Conservation (phyloP, 2,113 vertebrate genomes). For the Pygathrix nemaeus region DNA sequence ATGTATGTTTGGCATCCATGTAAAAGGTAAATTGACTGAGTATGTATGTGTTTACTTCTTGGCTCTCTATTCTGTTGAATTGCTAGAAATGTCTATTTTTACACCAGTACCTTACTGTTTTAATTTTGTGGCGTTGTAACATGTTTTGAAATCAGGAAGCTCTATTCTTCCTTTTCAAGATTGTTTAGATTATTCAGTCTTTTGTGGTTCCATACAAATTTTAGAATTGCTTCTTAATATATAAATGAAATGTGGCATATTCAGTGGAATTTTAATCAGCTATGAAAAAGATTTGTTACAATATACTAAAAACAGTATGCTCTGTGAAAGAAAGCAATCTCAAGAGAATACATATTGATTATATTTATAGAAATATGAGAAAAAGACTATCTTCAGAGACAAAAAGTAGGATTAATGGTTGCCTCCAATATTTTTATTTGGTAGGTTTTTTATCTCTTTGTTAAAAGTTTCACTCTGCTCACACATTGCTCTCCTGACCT, state of each 20-base stretch:
- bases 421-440: neutral
- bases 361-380: neutral
- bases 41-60: no score
- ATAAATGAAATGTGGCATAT: neutral
- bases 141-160: no score
- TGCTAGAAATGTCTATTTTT: no score
- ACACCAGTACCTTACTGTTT: no score
- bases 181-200: no score
- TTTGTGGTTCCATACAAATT: no score
- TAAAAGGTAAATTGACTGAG: no score
- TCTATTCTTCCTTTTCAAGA: no score
- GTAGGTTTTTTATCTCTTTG: neutral
- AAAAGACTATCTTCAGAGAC: neutral
- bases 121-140: no score
- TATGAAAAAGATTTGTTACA: neutral
- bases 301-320: neutral
- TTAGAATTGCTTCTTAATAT: neutral
- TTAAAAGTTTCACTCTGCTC: neutral
- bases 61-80: no score
- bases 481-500: neutral
- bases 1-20: no score
- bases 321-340: neutral
- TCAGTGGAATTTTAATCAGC: neutral
- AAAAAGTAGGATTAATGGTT: neutral
- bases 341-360: no score